phyloP scores from a whole-genome alignment of 2,888 invertebrate species.

The Hyppa rectilinea region DNA sequence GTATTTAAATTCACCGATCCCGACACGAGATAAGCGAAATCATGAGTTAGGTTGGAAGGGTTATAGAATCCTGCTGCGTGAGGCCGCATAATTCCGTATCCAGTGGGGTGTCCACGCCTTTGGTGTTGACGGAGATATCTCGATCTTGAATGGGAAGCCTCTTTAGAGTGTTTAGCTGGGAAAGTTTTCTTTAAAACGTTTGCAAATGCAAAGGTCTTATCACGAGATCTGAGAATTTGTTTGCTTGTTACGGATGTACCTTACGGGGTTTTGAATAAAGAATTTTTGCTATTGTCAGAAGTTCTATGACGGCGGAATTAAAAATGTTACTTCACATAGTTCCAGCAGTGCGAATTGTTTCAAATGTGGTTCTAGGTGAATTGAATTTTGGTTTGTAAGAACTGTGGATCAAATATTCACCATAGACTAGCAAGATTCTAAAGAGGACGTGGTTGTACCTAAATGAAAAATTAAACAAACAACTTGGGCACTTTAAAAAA shows the following conservation, averaged over 20 bases:
- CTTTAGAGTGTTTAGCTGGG: constrained; percentile 64
- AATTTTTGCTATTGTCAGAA: constrained; percentile 13
- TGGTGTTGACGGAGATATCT: constrained; percentile 72
- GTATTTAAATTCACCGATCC: constrained; percentile 88
- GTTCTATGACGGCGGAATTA: background rate
- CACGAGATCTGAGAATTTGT: constrained; percentile 62
- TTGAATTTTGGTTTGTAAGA: background rate
- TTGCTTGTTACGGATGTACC: constrained; percentile 52
- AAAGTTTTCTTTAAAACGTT: constrained; percentile 68
- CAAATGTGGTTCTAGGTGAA: background rate
- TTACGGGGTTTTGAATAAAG: constrained; percentile 36
- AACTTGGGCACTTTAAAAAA: background rate
- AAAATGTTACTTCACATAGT: background rate
- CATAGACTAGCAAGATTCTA: background rate
- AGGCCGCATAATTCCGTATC: constrained; percentile 87
- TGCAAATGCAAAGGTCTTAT: constrained; percentile 65
- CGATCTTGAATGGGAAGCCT: constrained; percentile 71
- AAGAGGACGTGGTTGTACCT: background rate
- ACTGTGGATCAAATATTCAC: background rate
- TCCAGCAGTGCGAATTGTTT: background rate
- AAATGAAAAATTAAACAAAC: background rate
- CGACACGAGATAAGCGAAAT: constrained; percentile 88
- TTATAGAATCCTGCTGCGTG: constrained; percentile 88
- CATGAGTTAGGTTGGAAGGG: constrained; percentile 88
- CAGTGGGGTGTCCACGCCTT: constrained; percentile 77